phyloP scores from a whole-genome alignment of 2,113 vertebrate species.

The Laticauda colubrina region DNA sequence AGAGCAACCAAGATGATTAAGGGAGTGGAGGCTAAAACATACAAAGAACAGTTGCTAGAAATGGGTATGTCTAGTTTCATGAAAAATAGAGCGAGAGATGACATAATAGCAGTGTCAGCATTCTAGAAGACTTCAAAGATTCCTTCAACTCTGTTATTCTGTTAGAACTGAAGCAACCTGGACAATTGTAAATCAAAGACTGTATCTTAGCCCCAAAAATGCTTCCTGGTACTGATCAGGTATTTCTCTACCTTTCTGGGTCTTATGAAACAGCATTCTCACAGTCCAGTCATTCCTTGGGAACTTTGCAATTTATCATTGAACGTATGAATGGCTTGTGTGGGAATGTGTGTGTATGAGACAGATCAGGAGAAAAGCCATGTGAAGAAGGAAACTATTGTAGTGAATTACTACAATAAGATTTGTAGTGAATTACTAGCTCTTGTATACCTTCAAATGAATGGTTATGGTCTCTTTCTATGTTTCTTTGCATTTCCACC shows the following conservation, averaged over 20 bases:
- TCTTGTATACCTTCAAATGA: background rate
- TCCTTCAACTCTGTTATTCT: too few relatives aligned
- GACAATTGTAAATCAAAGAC: background rate
- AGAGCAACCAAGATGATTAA: too few relatives aligned
- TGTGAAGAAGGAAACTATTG: background rate
- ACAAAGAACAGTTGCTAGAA: too few relatives aligned
- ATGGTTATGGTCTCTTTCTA: background rate
- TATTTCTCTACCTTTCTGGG: too few relatives aligned
- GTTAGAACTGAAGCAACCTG: background rate
- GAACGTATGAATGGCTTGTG: background rate
- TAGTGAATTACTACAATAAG: background rate
- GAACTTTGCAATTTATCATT: background rate
- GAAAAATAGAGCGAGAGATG: too few relatives aligned
- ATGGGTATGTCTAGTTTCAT: too few relatives aligned
- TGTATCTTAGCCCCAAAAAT: background rate
- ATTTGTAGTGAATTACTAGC: background rate
- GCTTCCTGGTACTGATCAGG: too few relatives aligned
- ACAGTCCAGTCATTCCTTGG: background rate
- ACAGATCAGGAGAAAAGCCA: background rate
- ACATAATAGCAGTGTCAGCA: too few relatives aligned
- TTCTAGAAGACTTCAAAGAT: too few relatives aligned
- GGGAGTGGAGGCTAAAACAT: too few relatives aligned
- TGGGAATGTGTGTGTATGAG: background rate
- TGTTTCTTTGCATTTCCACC: background rate
- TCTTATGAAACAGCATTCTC: background rate